These are phyloP conservation scores for Alca torda DNA, from an alignment of 2,797 vertebrate genomes.

Conservation along the genomic window DNA sequence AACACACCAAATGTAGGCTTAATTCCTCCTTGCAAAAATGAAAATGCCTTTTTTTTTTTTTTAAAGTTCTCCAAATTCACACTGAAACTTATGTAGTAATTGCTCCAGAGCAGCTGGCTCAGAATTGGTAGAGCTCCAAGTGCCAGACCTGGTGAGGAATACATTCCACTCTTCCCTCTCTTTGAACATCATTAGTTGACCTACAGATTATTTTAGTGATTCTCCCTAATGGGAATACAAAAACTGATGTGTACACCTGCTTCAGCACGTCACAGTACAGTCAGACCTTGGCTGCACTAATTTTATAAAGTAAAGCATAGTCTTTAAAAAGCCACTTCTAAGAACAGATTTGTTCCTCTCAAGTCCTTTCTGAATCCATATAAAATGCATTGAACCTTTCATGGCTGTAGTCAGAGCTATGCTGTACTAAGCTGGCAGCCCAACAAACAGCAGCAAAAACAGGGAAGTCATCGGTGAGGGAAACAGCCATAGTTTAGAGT, in stretches of 20 bases:
- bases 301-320: not conserved
- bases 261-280: not conserved
- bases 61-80: not conserved
- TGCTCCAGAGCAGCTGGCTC: not conserved
- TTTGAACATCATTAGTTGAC: not conserved
- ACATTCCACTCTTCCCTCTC: not conserved
- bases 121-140: not conserved
- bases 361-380: not conserved
- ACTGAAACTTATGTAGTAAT: not conserved
- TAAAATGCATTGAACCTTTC: not conserved
- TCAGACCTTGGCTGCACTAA: not conserved
- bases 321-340: not conserved
- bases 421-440: not conserved
- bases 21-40: not conserved
- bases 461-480: not conserved
- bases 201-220: not conserved
- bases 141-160: not conserved
- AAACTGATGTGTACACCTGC: not conserved
- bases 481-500: not conserved
- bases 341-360: not conserved
- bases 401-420: not conserved
- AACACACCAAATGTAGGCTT: slow-evolving; percentile 27
- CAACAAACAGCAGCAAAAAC: not conserved
- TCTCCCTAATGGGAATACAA: not conserved
- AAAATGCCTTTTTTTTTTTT: not conserved